These are phyloP conservation scores for Agonopterix alstromeriana DNA, from an alignment of 2,888 invertebrate genomes.

Conservation along the genomic window DNA sequence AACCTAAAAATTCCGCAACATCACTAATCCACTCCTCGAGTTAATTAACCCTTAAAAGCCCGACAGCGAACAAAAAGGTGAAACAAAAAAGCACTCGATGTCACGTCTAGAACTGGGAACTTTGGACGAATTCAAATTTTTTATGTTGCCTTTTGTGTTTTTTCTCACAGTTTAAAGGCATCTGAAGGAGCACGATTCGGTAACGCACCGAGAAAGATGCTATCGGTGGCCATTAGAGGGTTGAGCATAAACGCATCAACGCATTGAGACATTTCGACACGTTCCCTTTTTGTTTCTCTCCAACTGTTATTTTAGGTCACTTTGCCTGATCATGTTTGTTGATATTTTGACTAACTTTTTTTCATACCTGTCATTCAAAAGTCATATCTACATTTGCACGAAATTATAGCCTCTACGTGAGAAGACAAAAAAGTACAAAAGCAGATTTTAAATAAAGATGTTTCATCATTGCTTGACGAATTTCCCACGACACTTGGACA, in stretches of 20 bases:
- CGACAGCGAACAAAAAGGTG: constrained; percentile 49
- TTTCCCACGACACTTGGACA: constrained; percentile 56
- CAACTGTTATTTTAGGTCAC: constrained; percentile 55
- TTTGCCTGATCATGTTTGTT: constrained; percentile 24
- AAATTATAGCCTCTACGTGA: constrained; percentile 8
- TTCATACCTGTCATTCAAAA: background rate
- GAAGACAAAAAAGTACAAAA: constrained; percentile 16
- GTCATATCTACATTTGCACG: background rate
- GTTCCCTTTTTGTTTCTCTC: constrained; percentile 48
- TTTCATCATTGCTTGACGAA: constrained; percentile 25
- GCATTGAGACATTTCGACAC: constrained; percentile 68
- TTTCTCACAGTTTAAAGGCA: constrained; percentile 69
- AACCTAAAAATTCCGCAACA: constrained; percentile 47
- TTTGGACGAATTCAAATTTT: constrained; percentile 63
- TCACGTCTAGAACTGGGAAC: constrained; percentile 63
- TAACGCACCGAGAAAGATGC: constrained; percentile 67
- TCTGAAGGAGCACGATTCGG: constrained; percentile 69
- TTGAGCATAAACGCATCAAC: constrained; percentile 32
- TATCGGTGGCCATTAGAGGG: constrained; percentile 66
- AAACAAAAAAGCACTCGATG: constrained; percentile 61
- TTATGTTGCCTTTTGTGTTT: constrained; percentile 66
- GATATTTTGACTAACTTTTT: constrained; percentile 10
- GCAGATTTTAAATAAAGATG: constrained; percentile 37
- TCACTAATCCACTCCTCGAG: constrained; percentile 54
- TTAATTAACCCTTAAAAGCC: constrained; percentile 69